These are phyloP conservation scores for Eustalomyia histrio DNA, from an alignment of 2,888 invertebrate species.

Conservation along the genomic window DNA sequence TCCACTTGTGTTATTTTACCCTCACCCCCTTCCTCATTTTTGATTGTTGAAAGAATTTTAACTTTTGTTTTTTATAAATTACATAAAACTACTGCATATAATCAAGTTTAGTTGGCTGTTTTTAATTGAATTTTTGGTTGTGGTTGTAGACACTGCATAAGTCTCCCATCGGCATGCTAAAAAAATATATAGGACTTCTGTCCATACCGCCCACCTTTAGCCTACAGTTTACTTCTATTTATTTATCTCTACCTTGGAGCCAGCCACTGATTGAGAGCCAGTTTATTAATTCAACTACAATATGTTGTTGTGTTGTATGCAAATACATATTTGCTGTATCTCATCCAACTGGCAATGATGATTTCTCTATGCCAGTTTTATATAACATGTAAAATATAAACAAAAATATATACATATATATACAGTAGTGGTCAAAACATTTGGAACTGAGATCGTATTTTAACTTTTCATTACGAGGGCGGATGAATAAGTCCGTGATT, in stretches of 20 bases:
- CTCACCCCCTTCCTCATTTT: too few species aligned
- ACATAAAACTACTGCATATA: not conserved
- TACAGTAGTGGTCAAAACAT: too few species aligned
- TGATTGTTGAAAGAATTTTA: not conserved
- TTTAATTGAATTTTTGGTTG: conserved; percentile 52
- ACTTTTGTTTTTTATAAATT: not conserved
- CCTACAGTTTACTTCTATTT: not conserved
- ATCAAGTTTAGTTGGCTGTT: conserved; percentile 36
- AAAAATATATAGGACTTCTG: not conserved
- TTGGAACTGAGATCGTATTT: too few species aligned
- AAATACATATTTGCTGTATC: not conserved
- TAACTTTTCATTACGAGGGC: too few species aligned
- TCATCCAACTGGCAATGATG: not conserved
- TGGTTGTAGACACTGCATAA: conserved; percentile 20
- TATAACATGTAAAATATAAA: not conserved
- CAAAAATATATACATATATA: not conserved
- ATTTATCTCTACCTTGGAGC: not conserved
- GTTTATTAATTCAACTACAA: conserved; percentile 49
- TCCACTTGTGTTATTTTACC: too few species aligned
- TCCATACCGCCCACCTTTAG: not conserved
- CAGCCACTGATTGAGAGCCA: not conserved
- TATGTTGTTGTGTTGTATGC: conserved; percentile 25
- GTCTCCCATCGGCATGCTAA: not conserved
- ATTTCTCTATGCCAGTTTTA: conserved; percentile 7
- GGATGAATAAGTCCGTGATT: too few species aligned